These are phyloP conservation scores for Plebejus anna DNA, from an alignment of 2,888 invertebrate genomes.

Conservation along the genomic window DNA sequence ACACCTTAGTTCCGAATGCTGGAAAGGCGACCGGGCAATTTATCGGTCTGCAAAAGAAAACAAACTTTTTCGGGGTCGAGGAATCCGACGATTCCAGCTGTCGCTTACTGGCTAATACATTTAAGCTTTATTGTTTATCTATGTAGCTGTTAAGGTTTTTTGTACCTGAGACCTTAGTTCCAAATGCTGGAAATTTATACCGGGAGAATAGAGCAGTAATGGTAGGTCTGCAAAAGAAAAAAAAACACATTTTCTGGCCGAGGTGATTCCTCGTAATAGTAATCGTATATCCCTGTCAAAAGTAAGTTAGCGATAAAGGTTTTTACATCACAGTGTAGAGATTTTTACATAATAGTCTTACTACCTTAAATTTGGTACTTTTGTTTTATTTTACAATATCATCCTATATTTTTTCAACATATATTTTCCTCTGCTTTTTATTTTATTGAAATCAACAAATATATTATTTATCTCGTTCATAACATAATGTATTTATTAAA, in stretches of 20 bases:
- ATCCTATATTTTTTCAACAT: not conserved
- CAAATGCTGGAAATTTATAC: not conserved
- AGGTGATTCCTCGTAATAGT: not conserved
- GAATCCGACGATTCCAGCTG: not conserved
- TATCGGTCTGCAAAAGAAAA: not conserved
- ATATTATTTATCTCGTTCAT: not conserved
- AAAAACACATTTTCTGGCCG: constrained; percentile 11
- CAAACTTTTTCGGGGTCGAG: not conserved
- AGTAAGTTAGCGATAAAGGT: not conserved
- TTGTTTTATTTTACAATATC: not conserved
- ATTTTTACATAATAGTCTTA: not conserved
- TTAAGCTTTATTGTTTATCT: not conserved
- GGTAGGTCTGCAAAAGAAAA: not conserved
- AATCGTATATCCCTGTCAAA: not conserved
- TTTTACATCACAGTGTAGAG: not conserved
- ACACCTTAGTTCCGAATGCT: not conserved
- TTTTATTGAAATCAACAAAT: not conserved
- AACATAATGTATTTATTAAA: not conserved
- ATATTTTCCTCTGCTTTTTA: not conserved
- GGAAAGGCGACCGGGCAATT: not conserved
- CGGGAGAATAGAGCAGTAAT: not conserved
- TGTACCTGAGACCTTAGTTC: constrained; percentile 1
- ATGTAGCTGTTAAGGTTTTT: not conserved
- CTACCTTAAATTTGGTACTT: not conserved
- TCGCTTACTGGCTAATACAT: not conserved